Evolutionary conservation across 2,113 vertebrate species (phyloP).

Genomic region (Semicossyphus pulcher): DNA sequence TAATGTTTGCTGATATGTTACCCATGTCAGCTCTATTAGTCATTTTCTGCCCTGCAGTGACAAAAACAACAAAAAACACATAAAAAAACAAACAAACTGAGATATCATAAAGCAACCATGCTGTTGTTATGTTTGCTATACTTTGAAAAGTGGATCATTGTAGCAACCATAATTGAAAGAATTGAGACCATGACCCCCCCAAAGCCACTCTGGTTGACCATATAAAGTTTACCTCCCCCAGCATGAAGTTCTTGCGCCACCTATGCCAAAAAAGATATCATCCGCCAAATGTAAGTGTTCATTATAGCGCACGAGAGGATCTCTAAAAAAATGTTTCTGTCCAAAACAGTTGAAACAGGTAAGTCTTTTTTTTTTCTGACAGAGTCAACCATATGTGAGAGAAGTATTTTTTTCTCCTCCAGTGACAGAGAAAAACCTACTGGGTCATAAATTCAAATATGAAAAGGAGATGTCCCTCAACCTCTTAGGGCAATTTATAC

Average conservation of each 20-base stretch:
- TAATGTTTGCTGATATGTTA: neutral
- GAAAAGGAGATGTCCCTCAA: neutral
- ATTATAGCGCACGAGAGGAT: too few relatives aligned
- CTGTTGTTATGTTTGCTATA: neutral
- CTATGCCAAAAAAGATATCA: too few relatives aligned
- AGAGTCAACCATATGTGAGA: neutral
- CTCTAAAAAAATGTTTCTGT: neutral
- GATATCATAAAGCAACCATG: neutral
- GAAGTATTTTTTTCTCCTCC: neutral
- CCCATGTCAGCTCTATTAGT: neutral
- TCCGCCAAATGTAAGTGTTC: too few relatives aligned
- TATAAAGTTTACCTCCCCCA: too few relatives aligned
- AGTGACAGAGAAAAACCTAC: neutral
- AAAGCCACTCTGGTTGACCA: too few relatives aligned
- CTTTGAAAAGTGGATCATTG: neutral
- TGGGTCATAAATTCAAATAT: neutral
- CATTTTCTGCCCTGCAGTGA: neutral
- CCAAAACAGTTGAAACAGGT: too few relatives aligned
- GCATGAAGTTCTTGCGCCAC: too few relatives aligned
- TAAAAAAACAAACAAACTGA: neutral
- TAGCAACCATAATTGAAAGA: neutral
- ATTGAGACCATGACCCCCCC: neutral
- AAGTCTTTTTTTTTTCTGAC: neutral
- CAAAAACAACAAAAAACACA: too few relatives aligned
- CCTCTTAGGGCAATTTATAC: neutral